A percentile compares a stretch with the other conserved stretches of the same genome.
Conservation (phyloP, 2,888 invertebrate genomes). For the Amiota minor region DNA sequence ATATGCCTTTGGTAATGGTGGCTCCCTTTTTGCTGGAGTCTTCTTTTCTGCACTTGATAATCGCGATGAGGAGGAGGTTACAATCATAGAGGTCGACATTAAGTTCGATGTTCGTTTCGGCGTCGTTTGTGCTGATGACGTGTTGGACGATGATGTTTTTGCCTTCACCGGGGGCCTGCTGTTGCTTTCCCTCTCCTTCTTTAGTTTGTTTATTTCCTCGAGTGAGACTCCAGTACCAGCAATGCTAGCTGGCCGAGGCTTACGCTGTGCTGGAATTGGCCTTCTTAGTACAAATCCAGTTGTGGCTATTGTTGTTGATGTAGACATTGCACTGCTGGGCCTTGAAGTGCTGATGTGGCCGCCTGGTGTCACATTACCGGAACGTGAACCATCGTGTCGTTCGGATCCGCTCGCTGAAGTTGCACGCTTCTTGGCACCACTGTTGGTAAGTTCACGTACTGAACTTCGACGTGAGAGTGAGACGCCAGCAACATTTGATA, state of each 20-base stretch:
- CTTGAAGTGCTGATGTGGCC: slow-evolving; percentile 80
- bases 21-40: slow-evolving; percentile 67
- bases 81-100: slow-evolving; percentile 71
- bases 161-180: slow-evolving; percentile 75
- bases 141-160: slow-evolving; percentile 60
- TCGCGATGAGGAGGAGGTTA: slow-evolving; percentile 66
- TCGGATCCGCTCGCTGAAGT: slow-evolving; percentile 83
- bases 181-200: slow-evolving; percentile 65
- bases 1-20: slow-evolving; percentile 53
- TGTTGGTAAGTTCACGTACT: slow-evolving; percentile 84
- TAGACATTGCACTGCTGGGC: slow-evolving; percentile 89
- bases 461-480: slow-evolving; percentile 88
- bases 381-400: slow-evolving; percentile 81
- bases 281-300: slow-evolving; percentile 78
- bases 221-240: slow-evolving; percentile 86
- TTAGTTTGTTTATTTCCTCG: slow-evolving; percentile 71
- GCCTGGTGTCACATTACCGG: slow-evolving; percentile 83
- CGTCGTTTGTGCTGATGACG: slow-evolving; percentile 72
- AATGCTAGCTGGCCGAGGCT: slow-evolving; percentile 87
- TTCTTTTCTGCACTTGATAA: slow-evolving; percentile 69
- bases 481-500: slow-evolving; percentile 89
- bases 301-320: slow-evolving; percentile 79
- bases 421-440: slow-evolving; percentile 81
- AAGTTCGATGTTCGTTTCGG: slow-evolving; percentile 72
- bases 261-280: slow-evolving; percentile 78